Conservation (phyloP, 2,113 vertebrate genomes). For the Pluvialis apricaria region DNA sequence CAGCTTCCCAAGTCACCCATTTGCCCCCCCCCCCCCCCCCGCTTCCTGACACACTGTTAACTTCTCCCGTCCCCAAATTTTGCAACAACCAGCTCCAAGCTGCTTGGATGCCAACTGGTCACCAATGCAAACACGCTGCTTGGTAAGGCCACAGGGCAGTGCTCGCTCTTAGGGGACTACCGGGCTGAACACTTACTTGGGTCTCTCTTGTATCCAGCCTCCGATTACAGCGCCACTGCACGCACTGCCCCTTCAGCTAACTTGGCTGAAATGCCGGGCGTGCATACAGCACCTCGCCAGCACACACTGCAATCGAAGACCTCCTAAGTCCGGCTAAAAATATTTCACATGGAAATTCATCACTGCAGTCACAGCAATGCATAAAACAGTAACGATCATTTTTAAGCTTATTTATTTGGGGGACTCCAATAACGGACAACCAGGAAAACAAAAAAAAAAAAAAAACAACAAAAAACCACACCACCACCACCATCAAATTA, state of each 20-base stretch:
- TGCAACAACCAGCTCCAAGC: background rate
- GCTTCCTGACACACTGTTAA: background rate
- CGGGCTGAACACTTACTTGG: background rate
- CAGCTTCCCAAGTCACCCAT: background rate
- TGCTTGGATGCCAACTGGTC: background rate
- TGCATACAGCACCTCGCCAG: background rate
- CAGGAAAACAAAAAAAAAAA: background rate
- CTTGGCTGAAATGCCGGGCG: rapidly evolving
- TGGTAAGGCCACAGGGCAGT: background rate
- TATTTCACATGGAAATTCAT: background rate
- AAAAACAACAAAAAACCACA: background rate
- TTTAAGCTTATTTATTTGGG: background rate
- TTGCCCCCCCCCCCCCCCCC: background rate
- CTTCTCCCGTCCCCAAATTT: background rate
- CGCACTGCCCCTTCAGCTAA: background rate
- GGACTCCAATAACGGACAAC: background rate
- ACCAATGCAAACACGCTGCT: rapidly evolving
- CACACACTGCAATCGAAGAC: background rate
- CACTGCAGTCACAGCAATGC: background rate
- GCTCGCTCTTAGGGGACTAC: background rate
- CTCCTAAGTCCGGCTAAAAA: background rate
- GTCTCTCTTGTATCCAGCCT: background rate
- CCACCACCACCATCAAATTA: background rate
- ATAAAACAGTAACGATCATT: background rate
- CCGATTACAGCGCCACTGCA: background rate